A percentile compares a stretch with the other conserved stretches of the same genome.
Evolutionary conservation across 2,888 invertebrate species (phyloP).

Genomic region (Cosmorhoe ocellata): DNA sequence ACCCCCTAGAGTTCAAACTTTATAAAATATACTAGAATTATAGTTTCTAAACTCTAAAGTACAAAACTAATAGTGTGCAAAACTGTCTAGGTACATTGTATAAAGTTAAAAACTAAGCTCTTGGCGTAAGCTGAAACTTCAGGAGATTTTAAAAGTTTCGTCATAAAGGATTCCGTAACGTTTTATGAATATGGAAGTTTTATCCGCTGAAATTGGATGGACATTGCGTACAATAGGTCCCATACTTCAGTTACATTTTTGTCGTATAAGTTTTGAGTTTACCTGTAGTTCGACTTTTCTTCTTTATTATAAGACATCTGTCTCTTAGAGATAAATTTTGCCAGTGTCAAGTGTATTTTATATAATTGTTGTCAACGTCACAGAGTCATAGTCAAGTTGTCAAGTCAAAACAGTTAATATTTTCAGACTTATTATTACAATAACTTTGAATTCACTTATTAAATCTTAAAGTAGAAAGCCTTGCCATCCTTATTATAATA

Average conservation of each 20-base stretch:
- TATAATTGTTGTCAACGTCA: no score
- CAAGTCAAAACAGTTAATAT: no score
- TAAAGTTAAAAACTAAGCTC: conserved; percentile 50
- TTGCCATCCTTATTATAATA: no score
- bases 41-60: conserved; percentile 41
- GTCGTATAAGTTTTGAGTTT: not conserved
- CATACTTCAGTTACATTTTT: not conserved
- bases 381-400: no score
- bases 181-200: conserved; percentile 67
- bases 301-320: no score
- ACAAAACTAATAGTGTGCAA: conserved; percentile 57
- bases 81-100: conserved; percentile 49
- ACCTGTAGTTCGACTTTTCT: no score
- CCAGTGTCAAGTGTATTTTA: no score
- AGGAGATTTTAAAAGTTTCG: conserved; percentile 71
- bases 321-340: no score
- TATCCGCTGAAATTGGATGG: conserved; percentile 49
- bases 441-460: no score
- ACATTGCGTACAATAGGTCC: conserved; percentile 34
- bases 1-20: conserved; percentile 1
- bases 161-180: conserved; percentile 69
- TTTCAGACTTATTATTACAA: no score
- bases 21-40: conserved; percentile 31
- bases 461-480: no score
- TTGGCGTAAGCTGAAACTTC: conserved; percentile 36